A percentile compares a stretch with the other conserved stretches of the same genome.
Conservation (phyloP, 2,888 invertebrate genomes). For the Pseudococcus longispinus region DNA sequence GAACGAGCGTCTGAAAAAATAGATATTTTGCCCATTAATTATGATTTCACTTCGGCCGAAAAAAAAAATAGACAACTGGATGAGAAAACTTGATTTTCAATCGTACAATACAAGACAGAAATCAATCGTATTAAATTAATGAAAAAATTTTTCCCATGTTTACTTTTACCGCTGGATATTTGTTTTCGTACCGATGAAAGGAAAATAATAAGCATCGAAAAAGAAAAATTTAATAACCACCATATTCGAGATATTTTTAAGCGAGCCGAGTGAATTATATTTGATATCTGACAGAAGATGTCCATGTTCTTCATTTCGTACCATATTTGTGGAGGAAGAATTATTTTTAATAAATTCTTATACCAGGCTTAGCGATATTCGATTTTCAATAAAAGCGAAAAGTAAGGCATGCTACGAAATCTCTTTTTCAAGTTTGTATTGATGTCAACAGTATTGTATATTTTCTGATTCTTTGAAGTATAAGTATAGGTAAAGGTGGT, state of each 20-base stretch:
- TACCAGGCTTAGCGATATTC: not conserved
- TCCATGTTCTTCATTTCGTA: not conserved
- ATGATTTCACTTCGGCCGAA: too few relatives aligned
- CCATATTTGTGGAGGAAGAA: not conserved
- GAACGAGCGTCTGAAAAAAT: too few relatives aligned
- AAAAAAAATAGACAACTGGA: too few relatives aligned
- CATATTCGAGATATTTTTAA: not conserved
- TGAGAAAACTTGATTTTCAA: too few relatives aligned
- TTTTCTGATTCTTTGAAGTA: slow-evolving; percentile 2
- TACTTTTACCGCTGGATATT: not conserved
- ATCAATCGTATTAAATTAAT: too few relatives aligned
- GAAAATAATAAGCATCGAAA: not conserved
- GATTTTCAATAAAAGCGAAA: not conserved
- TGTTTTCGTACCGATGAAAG: not conserved
- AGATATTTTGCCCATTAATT: too few relatives aligned
- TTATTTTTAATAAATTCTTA: not conserved
- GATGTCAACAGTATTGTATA: not conserved
- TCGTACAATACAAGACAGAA: too few relatives aligned
- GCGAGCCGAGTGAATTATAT: not conserved
- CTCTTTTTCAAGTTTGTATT: not conserved
- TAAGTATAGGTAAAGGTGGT: not conserved
- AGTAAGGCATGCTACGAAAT: not conserved
- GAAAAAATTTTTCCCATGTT: not conserved
- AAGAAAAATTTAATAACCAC: not conserved
- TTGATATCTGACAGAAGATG: not conserved